Evolutionary conservation across 2,113 vertebrate species (phyloP).

Genomic region (Hiodon tergisus): DNA sequence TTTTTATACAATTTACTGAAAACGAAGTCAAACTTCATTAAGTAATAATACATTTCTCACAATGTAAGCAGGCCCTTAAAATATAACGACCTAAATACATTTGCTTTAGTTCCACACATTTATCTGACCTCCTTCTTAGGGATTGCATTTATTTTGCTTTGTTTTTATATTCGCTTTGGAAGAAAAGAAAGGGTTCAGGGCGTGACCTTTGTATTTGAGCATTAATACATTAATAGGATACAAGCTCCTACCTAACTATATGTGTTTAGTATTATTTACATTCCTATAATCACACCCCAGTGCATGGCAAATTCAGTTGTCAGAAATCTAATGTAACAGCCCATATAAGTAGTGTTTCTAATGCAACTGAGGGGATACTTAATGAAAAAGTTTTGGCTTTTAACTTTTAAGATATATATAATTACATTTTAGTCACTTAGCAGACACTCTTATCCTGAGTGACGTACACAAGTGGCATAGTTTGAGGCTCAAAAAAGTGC

Average conservation of each 20-base stretch:
- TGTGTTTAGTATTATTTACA: not conserved
- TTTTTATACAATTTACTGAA: not conserved
- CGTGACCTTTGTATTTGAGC: conserved; percentile 13
- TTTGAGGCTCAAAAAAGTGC: not conserved
- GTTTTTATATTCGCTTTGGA: conserved; percentile 12
- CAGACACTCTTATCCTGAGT: too few relatives aligned
- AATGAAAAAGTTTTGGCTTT: too few relatives aligned
- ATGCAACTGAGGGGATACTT: too few relatives aligned
- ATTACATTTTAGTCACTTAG: too few relatives aligned
- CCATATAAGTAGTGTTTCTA: too few relatives aligned
- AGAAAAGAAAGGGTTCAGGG: conserved; percentile 1
- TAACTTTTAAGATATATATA: too few relatives aligned
- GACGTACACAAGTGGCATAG: too few relatives aligned
- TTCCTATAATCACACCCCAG: not conserved
- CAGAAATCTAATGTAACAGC: too few relatives aligned
- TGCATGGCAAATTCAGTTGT: not conserved
- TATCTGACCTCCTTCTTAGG: too few relatives aligned
- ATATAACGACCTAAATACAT: not conserved
- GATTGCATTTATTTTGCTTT: not conserved
- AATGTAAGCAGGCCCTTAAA: conserved; percentile 17
- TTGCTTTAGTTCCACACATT: too few relatives aligned
- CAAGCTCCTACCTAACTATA: not conserved
- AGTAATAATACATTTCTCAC: conserved; percentile 13
- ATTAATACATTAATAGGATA: conserved; percentile 6
- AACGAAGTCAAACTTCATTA: conserved; percentile 1